phyloP scores from a whole-genome alignment of 2,888 invertebrate genomes.

The Anthrax anthrax region DNA sequence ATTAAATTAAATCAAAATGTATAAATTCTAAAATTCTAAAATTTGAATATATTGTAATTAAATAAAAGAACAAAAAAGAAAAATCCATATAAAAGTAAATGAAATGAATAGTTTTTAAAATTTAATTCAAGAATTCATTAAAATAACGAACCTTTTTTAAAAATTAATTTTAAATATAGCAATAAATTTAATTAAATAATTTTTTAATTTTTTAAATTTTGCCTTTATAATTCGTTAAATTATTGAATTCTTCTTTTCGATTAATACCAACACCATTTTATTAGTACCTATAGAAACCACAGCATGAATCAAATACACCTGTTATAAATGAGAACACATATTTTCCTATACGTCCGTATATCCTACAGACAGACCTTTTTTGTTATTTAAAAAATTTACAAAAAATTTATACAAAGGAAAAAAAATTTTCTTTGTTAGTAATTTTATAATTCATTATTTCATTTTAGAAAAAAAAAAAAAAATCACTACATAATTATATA shows the following conservation, averaged over 20 bases:
- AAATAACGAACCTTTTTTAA: too few relatives aligned
- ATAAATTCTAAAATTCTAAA: too few relatives aligned
- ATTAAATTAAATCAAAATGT: too few relatives aligned
- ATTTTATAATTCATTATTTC: background rate
- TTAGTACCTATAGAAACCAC: conserved; percentile 55
- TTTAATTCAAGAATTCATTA: too few relatives aligned
- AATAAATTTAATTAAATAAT: background rate
- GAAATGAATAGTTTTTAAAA: too few relatives aligned
- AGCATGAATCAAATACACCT: conserved; percentile 55
- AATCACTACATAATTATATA: background rate
- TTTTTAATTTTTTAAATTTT: too few relatives aligned
- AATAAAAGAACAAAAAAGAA: background rate
- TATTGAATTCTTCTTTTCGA: too few relatives aligned
- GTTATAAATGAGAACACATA: conserved; percentile 55
- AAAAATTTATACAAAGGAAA: background rate
- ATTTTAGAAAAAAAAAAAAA: background rate
- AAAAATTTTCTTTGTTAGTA: conserved; percentile 3
- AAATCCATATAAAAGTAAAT: background rate
- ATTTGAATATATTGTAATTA: background rate
- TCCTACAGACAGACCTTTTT: conserved; percentile 44
- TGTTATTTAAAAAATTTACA: background rate
- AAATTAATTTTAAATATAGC: background rate
- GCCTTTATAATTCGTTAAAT: too few relatives aligned
- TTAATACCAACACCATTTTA: too few relatives aligned
- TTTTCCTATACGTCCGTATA: conserved; percentile 52